Evolutionary conservation across 2,113 vertebrate species (phyloP).

Genomic region (Girardinichthys multiradiatus): DNA sequence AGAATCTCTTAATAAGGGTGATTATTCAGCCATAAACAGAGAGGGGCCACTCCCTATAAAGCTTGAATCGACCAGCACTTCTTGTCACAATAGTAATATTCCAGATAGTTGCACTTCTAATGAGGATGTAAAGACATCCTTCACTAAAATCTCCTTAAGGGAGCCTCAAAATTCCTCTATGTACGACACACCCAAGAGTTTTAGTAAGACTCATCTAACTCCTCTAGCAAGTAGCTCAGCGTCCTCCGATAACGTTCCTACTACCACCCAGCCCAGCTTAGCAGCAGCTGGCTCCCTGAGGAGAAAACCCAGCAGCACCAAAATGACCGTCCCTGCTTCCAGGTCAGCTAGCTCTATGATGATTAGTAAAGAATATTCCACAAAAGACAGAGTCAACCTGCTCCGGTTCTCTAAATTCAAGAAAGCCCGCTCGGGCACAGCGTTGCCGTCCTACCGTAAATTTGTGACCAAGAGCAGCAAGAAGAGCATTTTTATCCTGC

Average conservation of each 20-base stretch:
- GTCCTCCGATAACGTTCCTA: slow-evolving; percentile 73
- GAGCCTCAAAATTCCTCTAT: slow-evolving; percentile 70
- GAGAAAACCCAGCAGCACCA: slow-evolving; percentile 81
- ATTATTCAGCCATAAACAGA: slow-evolving; percentile 76
- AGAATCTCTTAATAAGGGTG: slow-evolving; percentile 27
- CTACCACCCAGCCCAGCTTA: slow-evolving; percentile 79
- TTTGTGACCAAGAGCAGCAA: slow-evolving; percentile 99
- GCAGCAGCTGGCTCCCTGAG: slow-evolving; percentile 81
- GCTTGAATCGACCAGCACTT: slow-evolving; percentile 68
- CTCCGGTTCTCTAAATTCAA: slow-evolving; percentile 91
- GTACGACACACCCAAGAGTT: slow-evolving; percentile 63
- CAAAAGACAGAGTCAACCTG: slow-evolving; percentile 89
- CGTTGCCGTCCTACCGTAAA: slow-evolving; percentile 95
- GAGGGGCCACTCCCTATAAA: slow-evolving; percentile 71
- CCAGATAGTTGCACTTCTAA: slow-evolving; percentile 72
- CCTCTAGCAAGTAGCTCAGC: slow-evolving; percentile 78
- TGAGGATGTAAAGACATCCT: slow-evolving; percentile 78
- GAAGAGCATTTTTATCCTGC: slow-evolving; percentile 98
- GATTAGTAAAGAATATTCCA: slow-evolving; percentile 93
- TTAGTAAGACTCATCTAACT: slow-evolving; percentile 69
- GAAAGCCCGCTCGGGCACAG: slow-evolving; percentile 93
- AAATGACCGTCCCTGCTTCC: slow-evolving; percentile 72
- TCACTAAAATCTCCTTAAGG: slow-evolving; percentile 76
- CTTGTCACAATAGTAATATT: slow-evolving; percentile 82
- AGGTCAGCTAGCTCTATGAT: slow-evolving; percentile 85